Percentiles rank a stretch among this genome's conserved stretches.
These are phyloP conservation scores for Larimichthys polyactis DNA, from an alignment of 2,113 vertebrate genomes.

Conservation along the genomic window DNA sequence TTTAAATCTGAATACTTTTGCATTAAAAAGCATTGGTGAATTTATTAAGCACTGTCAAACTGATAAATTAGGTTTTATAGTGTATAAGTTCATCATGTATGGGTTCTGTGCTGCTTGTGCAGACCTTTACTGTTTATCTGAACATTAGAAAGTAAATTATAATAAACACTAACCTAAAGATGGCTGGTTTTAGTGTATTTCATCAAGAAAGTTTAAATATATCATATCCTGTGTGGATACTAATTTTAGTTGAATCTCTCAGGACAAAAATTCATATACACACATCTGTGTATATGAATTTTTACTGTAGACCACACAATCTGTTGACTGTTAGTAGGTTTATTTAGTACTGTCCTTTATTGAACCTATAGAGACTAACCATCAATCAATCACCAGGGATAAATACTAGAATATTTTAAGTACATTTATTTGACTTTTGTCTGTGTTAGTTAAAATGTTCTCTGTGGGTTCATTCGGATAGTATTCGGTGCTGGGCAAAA, in stretches of 20 bases:
- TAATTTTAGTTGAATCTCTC: neutral
- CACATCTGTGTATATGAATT: neutral
- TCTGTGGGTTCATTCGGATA: too few relatives aligned
- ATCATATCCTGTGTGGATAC: neutral
- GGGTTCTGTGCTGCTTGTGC: neutral
- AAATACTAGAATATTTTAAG: too few relatives aligned
- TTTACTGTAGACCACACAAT: too few relatives aligned
- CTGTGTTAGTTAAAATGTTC: too few relatives aligned
- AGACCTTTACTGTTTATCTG: neutral
- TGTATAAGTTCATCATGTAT: neutral
- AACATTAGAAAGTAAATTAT: neutral
- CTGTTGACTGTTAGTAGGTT: neutral
- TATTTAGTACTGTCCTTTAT: neutral
- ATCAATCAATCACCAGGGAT: neutral
- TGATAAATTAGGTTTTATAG: slow-evolving; percentile 2
- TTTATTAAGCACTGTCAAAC: neutral
- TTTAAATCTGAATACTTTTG: slow-evolving; percentile 6
- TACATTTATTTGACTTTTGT: too few relatives aligned
- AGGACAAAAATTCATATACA: neutral
- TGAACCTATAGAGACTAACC: neutral
- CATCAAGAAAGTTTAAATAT: neutral
- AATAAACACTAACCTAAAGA: neutral
- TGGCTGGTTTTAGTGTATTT: neutral
- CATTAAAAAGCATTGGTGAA: neutral
- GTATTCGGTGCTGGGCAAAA: too few relatives aligned